Evolutionary conservation across 2,113 vertebrate genomes (phyloP), one percentile per base, ranked within the genome.

Genomic region (Psittacula cyanocephala): DNA sequence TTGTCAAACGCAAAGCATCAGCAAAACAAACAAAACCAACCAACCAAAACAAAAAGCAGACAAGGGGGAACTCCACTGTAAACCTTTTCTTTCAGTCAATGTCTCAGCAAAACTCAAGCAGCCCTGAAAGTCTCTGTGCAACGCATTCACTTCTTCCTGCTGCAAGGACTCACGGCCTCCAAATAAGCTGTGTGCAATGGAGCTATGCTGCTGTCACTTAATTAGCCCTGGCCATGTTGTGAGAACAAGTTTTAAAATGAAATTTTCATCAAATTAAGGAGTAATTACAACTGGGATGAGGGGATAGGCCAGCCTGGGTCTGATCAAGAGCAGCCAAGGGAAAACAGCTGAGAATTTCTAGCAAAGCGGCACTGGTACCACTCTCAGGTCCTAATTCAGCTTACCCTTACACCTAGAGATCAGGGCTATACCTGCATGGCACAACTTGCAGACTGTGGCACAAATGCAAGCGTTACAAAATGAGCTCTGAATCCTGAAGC

Each of bases 81-180:
- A 91, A 16, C 13, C 20, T 89, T 52, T 79, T 64, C 28, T 12
- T 79, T 86, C 50, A 20, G 41, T 41, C 44, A 53, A 31, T 2
- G 4, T 64, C 46, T 50, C 44, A 55, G 16, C 29, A 50, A 50
- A 83, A 29, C 11, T 31, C 35, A 28, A 78, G 64, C 22, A 59
- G 52, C 28, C 33, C 46, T 19, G n/a, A 65, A 77, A 62, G 46
- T 28, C 35, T 31, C 17, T 14, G 6, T 17, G 29, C 27, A 3
- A 13, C 0, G 0, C 2, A 2, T 9, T 29, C 74, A 17, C 29
- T 46, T 81, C 55, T 20, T 50, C 14, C 29, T 33, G 33, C 31
- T 65, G 20, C 27, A 52, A 35, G 39, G 41, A 72, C 53, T 77
- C 41, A 20, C 0, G 0, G 9, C 11, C 68, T 50, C 57, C 60